Percentiles rank a stretch among this genome's conserved stretches.
phyloP scores from a whole-genome alignment of 2,797 vertebrate species.

The Pygocentrus nattereri region DNA sequence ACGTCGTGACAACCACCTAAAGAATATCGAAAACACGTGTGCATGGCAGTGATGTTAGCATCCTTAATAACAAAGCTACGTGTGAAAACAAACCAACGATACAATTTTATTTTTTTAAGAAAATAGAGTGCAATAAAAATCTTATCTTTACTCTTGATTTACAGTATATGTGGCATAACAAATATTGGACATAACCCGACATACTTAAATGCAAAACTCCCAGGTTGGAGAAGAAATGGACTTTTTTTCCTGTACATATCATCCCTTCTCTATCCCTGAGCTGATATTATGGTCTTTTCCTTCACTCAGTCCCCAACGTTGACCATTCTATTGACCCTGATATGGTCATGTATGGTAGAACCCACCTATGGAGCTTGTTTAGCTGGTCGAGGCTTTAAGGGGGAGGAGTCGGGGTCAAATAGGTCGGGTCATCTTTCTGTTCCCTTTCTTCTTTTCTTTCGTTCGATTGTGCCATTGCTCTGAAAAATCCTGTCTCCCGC shows the following conservation, averaged over 20 bases:
- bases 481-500: slow-evolving; percentile 47
- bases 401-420: slow-evolving; percentile 5
- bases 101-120: slow-evolving; percentile 66
- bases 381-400: slow-evolving; percentile 4
- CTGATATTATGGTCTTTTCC: slow-evolving; percentile 46
- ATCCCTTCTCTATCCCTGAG: slow-evolving; percentile 53
- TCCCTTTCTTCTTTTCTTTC: slow-evolving; percentile 41
- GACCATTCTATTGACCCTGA: not conserved
- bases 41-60: slow-evolving; percentile 82
- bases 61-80: slow-evolving; percentile 69
- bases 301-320: slow-evolving; percentile 16
- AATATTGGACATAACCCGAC: slow-evolving; percentile 6
- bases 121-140: slow-evolving; percentile 76
- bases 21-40: slow-evolving; percentile 64
- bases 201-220: slow-evolving; percentile 11
- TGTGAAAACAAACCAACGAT: slow-evolving; percentile 66
- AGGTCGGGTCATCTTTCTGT: slow-evolving; percentile 39
- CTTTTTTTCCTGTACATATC: not conserved
- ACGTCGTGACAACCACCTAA: slow-evolving; percentile 43
- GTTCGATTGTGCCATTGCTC: slow-evolving; percentile 58
- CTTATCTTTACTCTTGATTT: slow-evolving; percentile 37
- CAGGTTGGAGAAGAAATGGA: slow-evolving; percentile 20
- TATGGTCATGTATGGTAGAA: slow-evolving; percentile 7
- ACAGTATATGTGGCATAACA: slow-evolving; percentile 34
- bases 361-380: not conserved